Conservation (phyloP, 2,113 vertebrate genomes). For the Paradoxurus hermaphroditus region DNA sequence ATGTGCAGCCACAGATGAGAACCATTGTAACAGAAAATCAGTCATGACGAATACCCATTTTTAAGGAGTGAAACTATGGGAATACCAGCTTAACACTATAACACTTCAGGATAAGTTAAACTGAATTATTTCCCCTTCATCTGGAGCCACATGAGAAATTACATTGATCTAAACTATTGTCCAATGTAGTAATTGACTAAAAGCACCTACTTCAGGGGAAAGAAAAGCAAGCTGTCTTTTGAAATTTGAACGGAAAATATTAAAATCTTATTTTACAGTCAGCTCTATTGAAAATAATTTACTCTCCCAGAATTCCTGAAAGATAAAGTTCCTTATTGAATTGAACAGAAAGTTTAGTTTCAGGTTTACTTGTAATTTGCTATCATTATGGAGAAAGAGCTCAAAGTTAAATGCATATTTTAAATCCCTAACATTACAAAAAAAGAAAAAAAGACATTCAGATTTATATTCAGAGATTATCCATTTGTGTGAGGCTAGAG, state of each 20-base stretch:
- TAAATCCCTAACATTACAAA: background rate
- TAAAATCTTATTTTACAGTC: background rate
- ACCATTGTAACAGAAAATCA: background rate
- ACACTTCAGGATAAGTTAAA: background rate
- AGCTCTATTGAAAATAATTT: background rate
- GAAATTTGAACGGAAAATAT: constrained; percentile 22
- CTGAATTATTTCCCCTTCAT: background rate
- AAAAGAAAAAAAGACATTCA: background rate
- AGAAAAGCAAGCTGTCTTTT: background rate
- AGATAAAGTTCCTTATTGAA: background rate
- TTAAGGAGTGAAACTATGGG: background rate
- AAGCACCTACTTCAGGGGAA: background rate
- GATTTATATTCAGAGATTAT: background rate
- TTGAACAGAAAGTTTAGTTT: background rate
- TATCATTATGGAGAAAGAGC: background rate
- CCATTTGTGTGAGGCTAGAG: background rate
- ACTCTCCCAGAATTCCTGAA: background rate
- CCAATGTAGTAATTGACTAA: background rate
- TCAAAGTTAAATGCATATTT: background rate
- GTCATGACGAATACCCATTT: background rate
- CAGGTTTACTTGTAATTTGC: background rate
- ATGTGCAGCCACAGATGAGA: background rate
- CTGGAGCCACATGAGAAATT: background rate
- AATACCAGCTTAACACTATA: background rate
- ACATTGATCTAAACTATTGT: constrained; percentile 20